Evolutionary conservation across 2,888 invertebrate species (phyloP).

Genomic region (Empis livida): DNA sequence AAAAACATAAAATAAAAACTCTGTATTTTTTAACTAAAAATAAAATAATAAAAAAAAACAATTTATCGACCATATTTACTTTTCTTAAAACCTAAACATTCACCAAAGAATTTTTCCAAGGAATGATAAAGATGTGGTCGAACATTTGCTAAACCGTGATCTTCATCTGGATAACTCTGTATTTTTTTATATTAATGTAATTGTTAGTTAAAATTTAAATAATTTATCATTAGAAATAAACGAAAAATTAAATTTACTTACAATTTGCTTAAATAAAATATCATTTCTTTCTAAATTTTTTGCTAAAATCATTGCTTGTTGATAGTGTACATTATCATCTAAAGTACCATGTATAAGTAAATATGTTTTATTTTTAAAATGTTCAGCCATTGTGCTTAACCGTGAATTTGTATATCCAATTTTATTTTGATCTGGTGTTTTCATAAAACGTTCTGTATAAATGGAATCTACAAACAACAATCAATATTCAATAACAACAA

Average conservation of each 20-base stretch:
- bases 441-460: conserved; percentile 96
- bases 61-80: conserved; percentile 12
- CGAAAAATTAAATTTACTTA: too few species aligned
- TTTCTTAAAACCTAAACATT: conserved; percentile 28
- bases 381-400: conserved; percentile 53
- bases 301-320: conserved; percentile 87
- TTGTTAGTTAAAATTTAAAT: too few species aligned
- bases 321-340: conserved; percentile 95
- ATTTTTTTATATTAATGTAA: too few species aligned
- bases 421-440: conserved; percentile 61
- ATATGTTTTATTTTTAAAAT: conserved; percentile 61
- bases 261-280: conserved; percentile 83
- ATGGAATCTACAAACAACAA: conserved; percentile 72
- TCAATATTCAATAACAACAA: neutral
- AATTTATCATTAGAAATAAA: too few species aligned
- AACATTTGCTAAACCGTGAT: conserved; percentile 72
- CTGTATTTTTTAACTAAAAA: too few species aligned
- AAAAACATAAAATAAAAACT: conserved; percentile 4
- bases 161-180: conserved; percentile 91
- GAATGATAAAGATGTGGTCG: conserved; percentile 82
- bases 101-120: conserved; percentile 65
- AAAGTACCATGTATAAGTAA: conserved; percentile 89
- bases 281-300: conserved; percentile 72
- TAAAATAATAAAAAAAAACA: neutral
- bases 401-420: conserved; percentile 63